Percentiles rank a stretch among this genome's conserved stretches.
Conservation (phyloP, 2,888 invertebrate genomes). For the Phyto melanocephala region DNA sequence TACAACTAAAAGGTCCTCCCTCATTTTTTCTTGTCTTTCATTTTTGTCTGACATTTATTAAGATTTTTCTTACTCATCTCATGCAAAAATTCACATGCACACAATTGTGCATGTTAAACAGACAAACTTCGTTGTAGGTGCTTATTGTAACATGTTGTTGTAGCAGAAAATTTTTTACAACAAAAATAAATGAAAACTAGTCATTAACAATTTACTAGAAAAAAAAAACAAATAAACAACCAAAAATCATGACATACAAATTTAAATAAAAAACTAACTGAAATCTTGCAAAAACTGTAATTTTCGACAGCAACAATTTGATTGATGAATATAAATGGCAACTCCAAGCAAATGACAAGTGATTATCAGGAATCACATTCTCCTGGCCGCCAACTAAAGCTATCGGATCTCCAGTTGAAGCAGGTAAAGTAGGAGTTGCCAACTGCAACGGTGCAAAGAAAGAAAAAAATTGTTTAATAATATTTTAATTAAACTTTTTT, state of each 20-base stretch:
- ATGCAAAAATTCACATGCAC: slow-evolving; percentile 45
- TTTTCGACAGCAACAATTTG: slow-evolving; percentile 25
- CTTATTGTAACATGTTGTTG: slow-evolving; percentile 55
- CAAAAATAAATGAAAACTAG: slow-evolving; percentile 42
- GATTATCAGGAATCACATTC: slow-evolving; percentile 24
- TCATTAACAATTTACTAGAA: slow-evolving; percentile 7
- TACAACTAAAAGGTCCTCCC: slow-evolving; percentile 43
- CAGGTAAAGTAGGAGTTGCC: slow-evolving; percentile 22
- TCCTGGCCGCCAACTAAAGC: background rate
- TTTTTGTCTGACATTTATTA: slow-evolving; percentile 19
- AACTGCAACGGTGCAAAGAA: slow-evolving; percentile 22
- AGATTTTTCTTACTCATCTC: background rate
- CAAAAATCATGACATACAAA: slow-evolving; percentile 48
- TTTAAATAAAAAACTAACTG: background rate
- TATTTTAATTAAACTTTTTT: slow-evolving; percentile 41
- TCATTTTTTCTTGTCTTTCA: slow-evolving; percentile 21
- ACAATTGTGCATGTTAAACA: slow-evolving; percentile 11
- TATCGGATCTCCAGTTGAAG: background rate
- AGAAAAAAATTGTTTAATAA: slow-evolving; percentile 19
- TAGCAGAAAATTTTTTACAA: slow-evolving; percentile 34
- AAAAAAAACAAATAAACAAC: background rate
- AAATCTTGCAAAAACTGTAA: background rate
- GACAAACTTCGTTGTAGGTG: slow-evolving; percentile 55
- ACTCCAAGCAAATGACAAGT: slow-evolving; percentile 47
- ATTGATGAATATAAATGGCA: slow-evolving; percentile 56